These are phyloP conservation scores for Chloebia gouldiae DNA, from an alignment of 2,113 vertebrate species.

Conservation along the genomic window DNA sequence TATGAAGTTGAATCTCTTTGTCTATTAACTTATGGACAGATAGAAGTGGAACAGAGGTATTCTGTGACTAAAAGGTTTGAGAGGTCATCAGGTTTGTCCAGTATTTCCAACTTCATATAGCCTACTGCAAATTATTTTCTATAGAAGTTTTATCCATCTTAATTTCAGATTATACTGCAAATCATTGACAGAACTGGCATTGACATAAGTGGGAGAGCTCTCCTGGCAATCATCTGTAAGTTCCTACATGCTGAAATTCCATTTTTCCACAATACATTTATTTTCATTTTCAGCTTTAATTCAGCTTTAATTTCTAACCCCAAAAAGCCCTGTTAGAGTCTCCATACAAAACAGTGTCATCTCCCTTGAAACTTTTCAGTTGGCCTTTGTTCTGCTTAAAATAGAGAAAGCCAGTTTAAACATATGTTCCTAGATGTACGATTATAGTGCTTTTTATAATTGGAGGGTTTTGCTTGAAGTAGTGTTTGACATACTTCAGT, in stretches of 20 bases:
- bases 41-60: not conserved
- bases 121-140: not conserved
- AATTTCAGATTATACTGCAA: not conserved
- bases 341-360: not conserved
- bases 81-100: not conserved
- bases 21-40: not conserved
- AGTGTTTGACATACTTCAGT: slow-evolving; percentile 14
- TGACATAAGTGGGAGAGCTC: not conserved
- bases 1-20: not conserved
- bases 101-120: not conserved
- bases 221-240: not conserved
- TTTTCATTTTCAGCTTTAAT: not conserved
- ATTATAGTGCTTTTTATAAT: slow-evolving; percentile 22
- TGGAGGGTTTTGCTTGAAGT: not conserved
- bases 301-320: not conserved
- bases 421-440: not conserved
- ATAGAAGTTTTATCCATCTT: not conserved
- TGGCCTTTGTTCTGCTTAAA: slow-evolving; percentile 17
- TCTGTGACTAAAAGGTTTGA: not conserved
- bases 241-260: not conserved
- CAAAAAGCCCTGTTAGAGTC: not conserved
- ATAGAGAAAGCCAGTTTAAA: slow-evolving; percentile 11
- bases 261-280: not conserved
- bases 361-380: not conserved
- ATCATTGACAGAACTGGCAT: not conserved